These are phyloP conservation scores for Flexamia atlantica DNA, from an alignment of 2,888 invertebrate species.

Conservation along the genomic window DNA sequence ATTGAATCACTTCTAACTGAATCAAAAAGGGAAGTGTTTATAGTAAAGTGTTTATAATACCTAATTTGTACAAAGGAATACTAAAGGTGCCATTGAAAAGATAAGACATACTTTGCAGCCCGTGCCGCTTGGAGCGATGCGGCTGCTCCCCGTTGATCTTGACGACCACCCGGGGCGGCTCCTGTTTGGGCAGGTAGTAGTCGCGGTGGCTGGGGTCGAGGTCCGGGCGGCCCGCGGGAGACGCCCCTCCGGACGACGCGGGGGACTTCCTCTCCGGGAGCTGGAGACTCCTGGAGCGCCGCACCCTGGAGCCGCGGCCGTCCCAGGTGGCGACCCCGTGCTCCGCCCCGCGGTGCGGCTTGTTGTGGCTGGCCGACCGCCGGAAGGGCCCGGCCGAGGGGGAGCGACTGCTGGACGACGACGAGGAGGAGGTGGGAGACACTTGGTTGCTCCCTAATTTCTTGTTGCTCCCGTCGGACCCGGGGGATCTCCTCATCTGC, in stretches of 20 bases:
- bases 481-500: slow-evolving; percentile 72
- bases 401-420: slow-evolving; percentile 70
- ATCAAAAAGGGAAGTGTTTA: too few relatives aligned
- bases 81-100: too few relatives aligned
- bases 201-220: slow-evolving; percentile 49
- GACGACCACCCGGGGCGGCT: slow-evolving; percentile 52
- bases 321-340: slow-evolving; percentile 65
- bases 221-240: slow-evolving; percentile 63
- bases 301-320: slow-evolving; percentile 73
- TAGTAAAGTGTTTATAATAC: too few relatives aligned
- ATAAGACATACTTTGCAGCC: slow-evolving; percentile 51
- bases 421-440: slow-evolving; percentile 72
- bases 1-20: too few relatives aligned
- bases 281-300: slow-evolving; percentile 80
- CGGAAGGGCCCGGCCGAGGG: slow-evolving; percentile 72
- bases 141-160: slow-evolving; percentile 60
- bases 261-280: slow-evolving; percentile 80
- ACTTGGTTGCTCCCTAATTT: slow-evolving; percentile 71
- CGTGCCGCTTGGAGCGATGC: slow-evolving; percentile 45
- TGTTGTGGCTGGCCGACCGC: slow-evolving; percentile 71
- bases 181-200: slow-evolving; percentile 50
- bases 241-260: slow-evolving; percentile 69
- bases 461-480: slow-evolving; percentile 73
- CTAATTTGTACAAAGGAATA: too few relatives aligned
- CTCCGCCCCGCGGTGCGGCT: slow-evolving; percentile 46